Conservation (phyloP, 2,113 vertebrate species). For the Cygnus atratus region DNA sequence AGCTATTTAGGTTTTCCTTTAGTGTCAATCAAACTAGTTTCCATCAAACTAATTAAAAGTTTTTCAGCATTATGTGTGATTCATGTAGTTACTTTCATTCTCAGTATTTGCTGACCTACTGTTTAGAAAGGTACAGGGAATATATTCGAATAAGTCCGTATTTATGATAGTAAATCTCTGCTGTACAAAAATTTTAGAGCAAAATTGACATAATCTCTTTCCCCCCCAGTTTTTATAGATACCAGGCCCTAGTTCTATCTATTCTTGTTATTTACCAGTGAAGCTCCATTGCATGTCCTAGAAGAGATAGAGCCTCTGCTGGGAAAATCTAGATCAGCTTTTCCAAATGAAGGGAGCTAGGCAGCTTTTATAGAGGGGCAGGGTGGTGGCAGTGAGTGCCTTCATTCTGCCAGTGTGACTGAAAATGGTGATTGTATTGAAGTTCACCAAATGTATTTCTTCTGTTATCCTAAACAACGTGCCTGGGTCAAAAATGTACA, state of each 20-base stretch:
- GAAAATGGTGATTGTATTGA: background rate
- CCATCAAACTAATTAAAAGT: background rate
- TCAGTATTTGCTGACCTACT: background rate
- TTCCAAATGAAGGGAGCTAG: background rate
- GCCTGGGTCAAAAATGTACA: background rate
- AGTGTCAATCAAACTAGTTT: background rate
- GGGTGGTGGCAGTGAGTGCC: background rate
- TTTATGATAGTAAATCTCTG: background rate
- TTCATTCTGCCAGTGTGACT: background rate
- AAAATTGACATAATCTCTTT: background rate
- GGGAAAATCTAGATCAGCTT: background rate
- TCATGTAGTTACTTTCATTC: background rate
- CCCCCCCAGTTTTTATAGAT: background rate
- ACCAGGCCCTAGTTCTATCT: background rate
- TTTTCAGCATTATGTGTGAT: background rate
- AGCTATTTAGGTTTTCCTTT: background rate
- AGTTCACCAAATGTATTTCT: background rate
- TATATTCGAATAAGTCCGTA: background rate
- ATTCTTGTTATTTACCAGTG: background rate
- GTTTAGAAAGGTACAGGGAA: background rate
- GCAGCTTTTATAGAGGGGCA: background rate
- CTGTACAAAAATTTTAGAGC: background rate
- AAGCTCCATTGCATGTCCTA: background rate
- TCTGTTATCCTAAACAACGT: background rate
- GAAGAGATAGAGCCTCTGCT: background rate